A percentile compares a stretch with the other conserved stretches of the same genome.
Evolutionary conservation across 2,888 invertebrate genomes (phyloP).

Genomic region (Protodeltote pygarga): DNA sequence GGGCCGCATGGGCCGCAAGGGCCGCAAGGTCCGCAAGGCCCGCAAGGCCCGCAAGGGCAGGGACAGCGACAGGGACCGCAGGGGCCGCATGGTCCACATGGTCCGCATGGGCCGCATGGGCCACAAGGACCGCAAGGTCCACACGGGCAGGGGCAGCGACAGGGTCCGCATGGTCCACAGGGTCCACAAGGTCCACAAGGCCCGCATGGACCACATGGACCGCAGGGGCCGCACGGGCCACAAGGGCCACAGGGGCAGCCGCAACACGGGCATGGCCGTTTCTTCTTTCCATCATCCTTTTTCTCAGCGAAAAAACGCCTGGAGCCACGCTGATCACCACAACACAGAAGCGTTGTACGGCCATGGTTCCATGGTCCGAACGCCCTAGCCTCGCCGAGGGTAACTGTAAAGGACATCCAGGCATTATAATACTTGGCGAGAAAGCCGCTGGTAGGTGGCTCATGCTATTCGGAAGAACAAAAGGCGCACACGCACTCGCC

Average conservation of each 20-base stretch:
- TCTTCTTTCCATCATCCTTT: conserved; percentile 58
- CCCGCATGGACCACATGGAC: conserved; percentile 62
- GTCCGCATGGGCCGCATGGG: conserved; percentile 56
- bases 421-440: conserved; percentile 77
- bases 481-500: conserved; percentile 63
- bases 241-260: conserved; percentile 54
- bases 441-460: conserved; percentile 62
- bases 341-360: conserved; percentile 53
- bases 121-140: conserved; percentile 57
- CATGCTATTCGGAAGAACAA: conserved; percentile 78
- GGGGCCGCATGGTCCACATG: conserved; percentile 55
- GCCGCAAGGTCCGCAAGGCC: conserved; percentile 48
- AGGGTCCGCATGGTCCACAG: conserved; percentile 54
- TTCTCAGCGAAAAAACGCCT: conserved; percentile 57
- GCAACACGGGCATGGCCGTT: conserved; percentile 47
- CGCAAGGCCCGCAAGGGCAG: conserved; percentile 37
- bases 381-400: conserved; percentile 35
- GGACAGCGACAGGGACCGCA: conserved; percentile 49
- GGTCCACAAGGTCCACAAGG: conserved; percentile 56
- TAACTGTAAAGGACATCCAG: conserved; percentile 79
- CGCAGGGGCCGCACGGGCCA: conserved; percentile 57
- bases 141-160: conserved; percentile 38
- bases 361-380: conserved; percentile 45
- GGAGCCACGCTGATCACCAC: conserved; percentile 59
- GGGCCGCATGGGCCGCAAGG: conserved; percentile 52